Base-by-base conservation (phyloP, 2,113 vertebrate species). In the Microcebus griseorufus region DNA sequence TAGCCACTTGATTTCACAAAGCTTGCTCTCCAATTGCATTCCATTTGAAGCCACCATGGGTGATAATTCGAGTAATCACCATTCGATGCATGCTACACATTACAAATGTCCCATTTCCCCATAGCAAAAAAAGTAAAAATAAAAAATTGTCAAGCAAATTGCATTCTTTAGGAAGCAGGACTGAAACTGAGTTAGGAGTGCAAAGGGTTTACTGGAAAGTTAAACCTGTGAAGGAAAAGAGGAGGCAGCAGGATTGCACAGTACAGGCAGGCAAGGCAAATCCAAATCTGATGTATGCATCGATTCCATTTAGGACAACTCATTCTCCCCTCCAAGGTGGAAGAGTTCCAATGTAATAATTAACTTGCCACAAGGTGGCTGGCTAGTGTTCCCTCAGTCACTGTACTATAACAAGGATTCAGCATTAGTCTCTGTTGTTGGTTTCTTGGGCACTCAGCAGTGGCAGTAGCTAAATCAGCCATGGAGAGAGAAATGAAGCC, bases 21-120 rank as follows among this genome's bases (percentile, higher is more conserved):
- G 88, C 64, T 93, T 97, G 83, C 70, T 85, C 60, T 97, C 73
- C 86, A 97, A 93, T 94, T 94, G 70, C 64, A 93, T 96, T 84
- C 65, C 42, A 93, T 96, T 96, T 95, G n/a, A 96, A 95, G 78
- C 51, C 85, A 84, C 51, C 65, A 23, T 70, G 81, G 70, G 70
- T 81, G 75, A 94, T 95, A 96, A 97, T 97, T 95, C 79, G 39
- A 90, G 70, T 84, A 97, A 95, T 95, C 94, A 95, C 62, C 64
- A 84, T 93, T 72, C 85, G 90, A 82, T 55, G 23, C 88, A 85
- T 88, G 81, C 48, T n/a, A 67, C 32, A 29, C 64, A 73, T 96
- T 80, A 80, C 29, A 42, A 97, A 85, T 80, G 64, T 88, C 62
- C 76, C 37, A 94, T 87, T 96, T 94, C 23, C 65, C 70, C 39